Conservation (phyloP, 2,113 vertebrate species). For the Semicossyphus pulcher region DNA sequence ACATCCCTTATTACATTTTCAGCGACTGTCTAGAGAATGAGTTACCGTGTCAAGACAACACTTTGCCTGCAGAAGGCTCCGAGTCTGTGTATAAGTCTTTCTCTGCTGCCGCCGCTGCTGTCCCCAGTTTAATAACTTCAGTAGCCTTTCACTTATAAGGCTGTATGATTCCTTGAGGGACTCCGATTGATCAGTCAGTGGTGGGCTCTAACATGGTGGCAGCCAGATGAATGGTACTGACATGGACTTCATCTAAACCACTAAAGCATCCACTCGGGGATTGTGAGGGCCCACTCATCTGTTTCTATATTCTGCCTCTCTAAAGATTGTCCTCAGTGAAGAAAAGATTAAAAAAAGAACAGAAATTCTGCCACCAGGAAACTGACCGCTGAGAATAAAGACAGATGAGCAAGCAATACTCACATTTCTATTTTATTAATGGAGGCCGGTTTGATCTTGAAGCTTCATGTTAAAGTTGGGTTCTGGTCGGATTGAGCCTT, state of each 20-base stretch:
- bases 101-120: constrained; percentile 46
- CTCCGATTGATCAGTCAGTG: constrained; percentile 79
- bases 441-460: constrained; percentile 10
- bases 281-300: constrained; percentile 60
- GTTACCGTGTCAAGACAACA: constrained; percentile 44
- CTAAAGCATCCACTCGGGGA: constrained; percentile 64
- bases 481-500: constrained; percentile 24
- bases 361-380: constrained; percentile 16
- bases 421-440: constrained; percentile 28
- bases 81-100: constrained; percentile 32
- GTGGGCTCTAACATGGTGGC: constrained; percentile 64
- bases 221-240: constrained; percentile 78
- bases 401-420: constrained; percentile 29
- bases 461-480: not conserved
- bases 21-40: constrained; percentile 40
- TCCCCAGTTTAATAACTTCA: constrained; percentile 80
- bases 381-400: constrained; percentile 30
- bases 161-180: constrained; percentile 77
- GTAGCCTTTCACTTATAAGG: constrained; percentile 76
- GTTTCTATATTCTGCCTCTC: constrained; percentile 45
- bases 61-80: constrained; percentile 35
- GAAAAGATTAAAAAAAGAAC: constrained; percentile 48
- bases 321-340: constrained; percentile 33
- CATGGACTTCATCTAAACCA: constrained; percentile 72
- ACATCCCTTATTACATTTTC: constrained; percentile 60